Evolutionary conservation across 2,113 vertebrate genomes (phyloP).

Genomic region (Arvicanthis niloticus): DNA sequence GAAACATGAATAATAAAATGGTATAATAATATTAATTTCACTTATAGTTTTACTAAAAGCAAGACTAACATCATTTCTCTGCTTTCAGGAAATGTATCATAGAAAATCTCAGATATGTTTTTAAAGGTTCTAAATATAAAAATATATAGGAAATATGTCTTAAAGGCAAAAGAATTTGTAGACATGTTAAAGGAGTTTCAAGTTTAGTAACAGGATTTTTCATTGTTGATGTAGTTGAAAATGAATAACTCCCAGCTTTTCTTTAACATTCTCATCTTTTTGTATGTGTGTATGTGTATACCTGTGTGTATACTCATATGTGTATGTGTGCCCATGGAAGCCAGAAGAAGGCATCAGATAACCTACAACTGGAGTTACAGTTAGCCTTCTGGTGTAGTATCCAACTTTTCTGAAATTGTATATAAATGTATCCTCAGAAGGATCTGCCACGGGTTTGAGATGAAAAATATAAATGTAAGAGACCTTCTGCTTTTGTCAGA

Average conservation of each 20-base stretch:
- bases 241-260: neutral
- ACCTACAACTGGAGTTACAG: neutral
- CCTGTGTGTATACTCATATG: neutral
- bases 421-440: neutral
- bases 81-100: neutral
- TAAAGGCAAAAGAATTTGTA: neutral
- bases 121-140: neutral
- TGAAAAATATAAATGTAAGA: neutral
- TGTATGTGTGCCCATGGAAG: neutral
- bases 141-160: neutral
- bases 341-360: neutral
- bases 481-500: neutral
- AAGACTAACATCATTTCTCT: neutral
- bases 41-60: neutral
- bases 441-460: neutral
- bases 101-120: neutral
- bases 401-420: neutral
- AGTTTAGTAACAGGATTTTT: neutral
- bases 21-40: neutral
- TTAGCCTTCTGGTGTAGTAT: neutral
- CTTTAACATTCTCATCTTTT: neutral
- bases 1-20: neutral
- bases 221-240: neutral
- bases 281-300: neutral
- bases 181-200: neutral